Base-by-base conservation (phyloP, 2,797 vertebrate species). In the Caiman crocodilus region DNA sequence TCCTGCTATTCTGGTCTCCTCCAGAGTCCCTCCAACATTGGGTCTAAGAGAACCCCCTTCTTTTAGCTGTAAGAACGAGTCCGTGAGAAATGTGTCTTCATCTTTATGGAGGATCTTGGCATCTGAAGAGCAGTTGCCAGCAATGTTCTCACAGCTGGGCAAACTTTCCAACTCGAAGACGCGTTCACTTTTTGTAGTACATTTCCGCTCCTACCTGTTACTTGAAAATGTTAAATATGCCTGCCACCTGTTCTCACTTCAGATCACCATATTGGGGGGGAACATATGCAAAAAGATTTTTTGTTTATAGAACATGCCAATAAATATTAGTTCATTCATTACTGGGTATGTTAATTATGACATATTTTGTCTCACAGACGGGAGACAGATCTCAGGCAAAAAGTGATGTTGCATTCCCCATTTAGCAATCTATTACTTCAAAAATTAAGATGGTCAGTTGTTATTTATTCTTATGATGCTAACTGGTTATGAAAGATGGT, bases 201-300 rank as follows among this genome's bases (percentile, higher is more conserved):
- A 67, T 76, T 89, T 88, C 55, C 81, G 92, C 95, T 92, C 92
- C 85, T 95, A 89, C 94, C 94, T 94, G 95, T 95, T 97, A 97
- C 94, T 96, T 94, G 88, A 88, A 89, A 95, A 74, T 88, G 89
- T 90, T 93, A 95, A 95, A 84, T 89, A 81, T 91, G 96, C 96
- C 96, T 95, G 90, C 63, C 81, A 79, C 81, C 95, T 76, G 82
- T 95, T 96, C 95, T 87, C 91, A 82, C 91, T 95, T 96, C 35
- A 86, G 80, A 90, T 81, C 87, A 81, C 78, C 79, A 9, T 88
- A 50, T 86, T 57, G 64, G 78, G 90, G 89, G 18, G 90, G 90
- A 96, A 92, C 83, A 32, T 93, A 79, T 59, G 95, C 88, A 86
- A 57, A 83, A 93, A 94, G 91, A 89, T 55, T 88, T 90, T 87